Conservation (phyloP, 1,140 invertebrate genomes). For the Drosophila virilis region DNA sequence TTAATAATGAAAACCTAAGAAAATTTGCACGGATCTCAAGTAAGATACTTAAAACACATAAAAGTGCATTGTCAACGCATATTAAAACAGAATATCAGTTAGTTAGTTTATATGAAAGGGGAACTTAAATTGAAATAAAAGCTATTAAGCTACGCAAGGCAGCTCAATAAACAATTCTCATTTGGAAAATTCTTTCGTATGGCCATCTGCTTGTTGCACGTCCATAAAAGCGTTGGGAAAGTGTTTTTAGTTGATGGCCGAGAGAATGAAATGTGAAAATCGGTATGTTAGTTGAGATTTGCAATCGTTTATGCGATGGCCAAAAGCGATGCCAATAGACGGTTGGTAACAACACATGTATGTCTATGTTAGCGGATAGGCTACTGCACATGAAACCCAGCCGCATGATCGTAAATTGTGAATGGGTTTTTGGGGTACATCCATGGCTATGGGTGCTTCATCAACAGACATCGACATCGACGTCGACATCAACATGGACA, state of each 20-base stretch:
- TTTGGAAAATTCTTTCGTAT: background rate
- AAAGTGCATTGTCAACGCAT: too few relatives aligned
- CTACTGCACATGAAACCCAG: conserved; percentile 34
- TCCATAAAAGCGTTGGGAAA: too few relatives aligned
- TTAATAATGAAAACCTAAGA: too few relatives aligned
- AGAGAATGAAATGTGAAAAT: background rate
- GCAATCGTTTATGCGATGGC: conserved; percentile 21
- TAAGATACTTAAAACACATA: too few relatives aligned
- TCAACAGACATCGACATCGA: conserved; percentile 14
- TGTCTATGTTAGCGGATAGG: conserved; percentile 2
- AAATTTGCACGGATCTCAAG: too few relatives aligned
- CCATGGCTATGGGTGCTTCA: conserved; percentile 37
- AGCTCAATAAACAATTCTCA: background rate
- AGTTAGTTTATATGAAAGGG: too few relatives aligned
- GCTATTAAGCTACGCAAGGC: too few relatives aligned
- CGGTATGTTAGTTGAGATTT: conserved; percentile 3
- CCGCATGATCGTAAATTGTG: conserved; percentile 39
- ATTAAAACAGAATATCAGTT: too few relatives aligned
- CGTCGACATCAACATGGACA: conserved; percentile 14
- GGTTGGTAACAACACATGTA: conserved; percentile 3
- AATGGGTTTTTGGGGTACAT: conserved; percentile 39
- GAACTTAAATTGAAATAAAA: background rate
- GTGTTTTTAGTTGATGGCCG: background rate
- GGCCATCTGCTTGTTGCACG: too few relatives aligned
- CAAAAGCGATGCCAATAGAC: background rate